Percentiles rank a stretch among this genome's conserved stretches.
Evolutionary conservation across 2,797 vertebrate species (phyloP).

Genomic region (Oreochromis grahami): DNA sequence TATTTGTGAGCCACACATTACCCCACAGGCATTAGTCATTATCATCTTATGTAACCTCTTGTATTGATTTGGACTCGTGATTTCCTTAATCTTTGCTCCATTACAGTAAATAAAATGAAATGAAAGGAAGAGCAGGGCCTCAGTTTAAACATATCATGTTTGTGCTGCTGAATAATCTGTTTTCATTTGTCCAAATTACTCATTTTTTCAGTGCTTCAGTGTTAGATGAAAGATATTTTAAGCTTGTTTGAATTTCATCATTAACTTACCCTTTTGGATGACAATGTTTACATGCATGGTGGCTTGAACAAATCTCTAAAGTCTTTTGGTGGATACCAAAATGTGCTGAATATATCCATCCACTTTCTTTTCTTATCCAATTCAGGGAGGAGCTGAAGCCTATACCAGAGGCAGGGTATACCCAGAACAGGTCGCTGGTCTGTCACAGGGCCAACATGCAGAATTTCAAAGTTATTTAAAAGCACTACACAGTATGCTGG

Average conservation of each 20-base stretch:
- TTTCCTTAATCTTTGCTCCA: background rate
- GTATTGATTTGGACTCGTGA: background rate
- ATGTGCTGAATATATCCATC: background rate
- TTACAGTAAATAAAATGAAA: background rate
- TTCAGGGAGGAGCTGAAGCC: background rate
- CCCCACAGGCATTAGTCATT: background rate
- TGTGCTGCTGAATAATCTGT: background rate
- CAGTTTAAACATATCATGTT: background rate
- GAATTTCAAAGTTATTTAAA: background rate
- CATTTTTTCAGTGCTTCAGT: background rate
- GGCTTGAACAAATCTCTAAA: background rate
- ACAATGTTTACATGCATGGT: background rate
- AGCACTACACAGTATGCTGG: background rate
- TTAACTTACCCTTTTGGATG: background rate
- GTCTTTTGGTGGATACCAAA: background rate
- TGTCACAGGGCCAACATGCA: background rate
- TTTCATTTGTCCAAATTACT: background rate
- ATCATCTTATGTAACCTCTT: background rate
- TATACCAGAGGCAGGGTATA: background rate
- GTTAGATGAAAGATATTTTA: background rate
- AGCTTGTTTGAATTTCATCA: background rate
- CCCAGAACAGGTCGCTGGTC: background rate
- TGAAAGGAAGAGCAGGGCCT: background rate
- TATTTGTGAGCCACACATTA: background rate
- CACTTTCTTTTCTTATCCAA: background rate